Conservation (phyloP, 2,888 invertebrate species). For the Tinea trinotella region DNA sequence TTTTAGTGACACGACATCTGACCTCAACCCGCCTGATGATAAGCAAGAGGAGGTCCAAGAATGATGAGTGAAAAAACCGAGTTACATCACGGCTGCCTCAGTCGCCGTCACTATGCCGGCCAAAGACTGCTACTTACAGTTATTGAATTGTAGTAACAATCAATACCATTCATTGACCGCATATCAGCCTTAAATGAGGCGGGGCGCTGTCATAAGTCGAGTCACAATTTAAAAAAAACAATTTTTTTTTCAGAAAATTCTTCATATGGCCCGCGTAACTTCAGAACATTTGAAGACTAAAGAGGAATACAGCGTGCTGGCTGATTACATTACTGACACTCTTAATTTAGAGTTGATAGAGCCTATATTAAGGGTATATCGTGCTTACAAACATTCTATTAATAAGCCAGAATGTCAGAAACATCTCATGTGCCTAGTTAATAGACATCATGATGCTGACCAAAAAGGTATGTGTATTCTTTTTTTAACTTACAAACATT, state of each 20-base stretch:
- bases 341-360: slow-evolving; percentile 88
- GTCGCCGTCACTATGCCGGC: too few relatives aligned
- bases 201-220: too few relatives aligned
- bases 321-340: slow-evolving; percentile 83
- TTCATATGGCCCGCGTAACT: slow-evolving; percentile 79
- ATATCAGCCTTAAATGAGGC: too few relatives aligned
- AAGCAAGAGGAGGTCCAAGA: too few relatives aligned
- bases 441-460: slow-evolving; percentile 74
- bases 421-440: slow-evolving; percentile 85
- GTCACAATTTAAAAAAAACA: too few relatives aligned
- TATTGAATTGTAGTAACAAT: too few relatives aligned
- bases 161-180: too few relatives aligned
- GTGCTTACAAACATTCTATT: slow-evolving; percentile 82
- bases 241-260: slow-evolving; percentile 75
- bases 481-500: slow-evolving; percentile 85
- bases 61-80: too few relatives aligned
- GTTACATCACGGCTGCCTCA: too few relatives aligned
- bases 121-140: too few relatives aligned
- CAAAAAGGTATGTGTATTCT: slow-evolving; percentile 47
- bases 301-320: slow-evolving; percentile 79
- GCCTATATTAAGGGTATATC: slow-evolving; percentile 84
- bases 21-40: too few relatives aligned
- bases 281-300: slow-evolving; percentile 74
- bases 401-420: slow-evolving; percentile 81
- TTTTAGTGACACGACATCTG: too few relatives aligned